These are phyloP conservation scores for Phrynosoma platyrhinos DNA, from an alignment of 2,113 vertebrate genomes.

Conservation along the genomic window DNA sequence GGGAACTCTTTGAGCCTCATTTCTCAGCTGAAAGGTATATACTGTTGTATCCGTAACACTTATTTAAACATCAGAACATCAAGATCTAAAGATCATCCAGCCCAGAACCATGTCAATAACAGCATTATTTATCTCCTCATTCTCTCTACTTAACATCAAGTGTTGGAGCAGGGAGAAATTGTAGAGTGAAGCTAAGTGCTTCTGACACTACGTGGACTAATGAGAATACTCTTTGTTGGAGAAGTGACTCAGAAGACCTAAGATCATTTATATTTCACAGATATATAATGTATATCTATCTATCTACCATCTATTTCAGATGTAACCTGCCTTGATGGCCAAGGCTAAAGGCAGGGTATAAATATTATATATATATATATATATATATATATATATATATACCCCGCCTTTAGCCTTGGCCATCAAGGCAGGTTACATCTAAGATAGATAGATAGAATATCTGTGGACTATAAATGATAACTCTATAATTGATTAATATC, in stretches of 20 bases:
- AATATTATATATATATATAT: no score
- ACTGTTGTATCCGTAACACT: constrained; percentile 42
- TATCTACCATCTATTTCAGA: no score
- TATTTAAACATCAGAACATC: constrained; percentile 63
- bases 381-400: no score
- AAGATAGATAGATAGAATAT: no score
- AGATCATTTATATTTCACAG: constrained; percentile 57
- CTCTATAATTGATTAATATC: no score
- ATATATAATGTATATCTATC: not conserved
- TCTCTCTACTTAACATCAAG: constrained; percentile 35
- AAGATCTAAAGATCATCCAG: constrained; percentile 45
- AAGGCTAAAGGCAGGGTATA: no score
- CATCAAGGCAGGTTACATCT: no score
- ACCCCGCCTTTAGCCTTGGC: no score
- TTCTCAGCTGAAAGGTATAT: constrained; percentile 49
- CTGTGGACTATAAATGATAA: no score
- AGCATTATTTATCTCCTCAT: constrained; percentile 37
- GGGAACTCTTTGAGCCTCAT: constrained; percentile 60
- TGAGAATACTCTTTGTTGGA: constrained; percentile 61
- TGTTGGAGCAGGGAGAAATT: constrained; percentile 40
- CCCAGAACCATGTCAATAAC: constrained; percentile 51
- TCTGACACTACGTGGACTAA: constrained; percentile 46
- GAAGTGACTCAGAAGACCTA: constrained; percentile 57
- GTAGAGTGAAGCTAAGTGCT: constrained; percentile 56
- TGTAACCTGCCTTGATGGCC: no score